A percentile compares a stretch with the other conserved stretches of the same genome.
phyloP scores from a whole-genome alignment of 1,140 invertebrate genomes.

The Zophobas atratus region DNA sequence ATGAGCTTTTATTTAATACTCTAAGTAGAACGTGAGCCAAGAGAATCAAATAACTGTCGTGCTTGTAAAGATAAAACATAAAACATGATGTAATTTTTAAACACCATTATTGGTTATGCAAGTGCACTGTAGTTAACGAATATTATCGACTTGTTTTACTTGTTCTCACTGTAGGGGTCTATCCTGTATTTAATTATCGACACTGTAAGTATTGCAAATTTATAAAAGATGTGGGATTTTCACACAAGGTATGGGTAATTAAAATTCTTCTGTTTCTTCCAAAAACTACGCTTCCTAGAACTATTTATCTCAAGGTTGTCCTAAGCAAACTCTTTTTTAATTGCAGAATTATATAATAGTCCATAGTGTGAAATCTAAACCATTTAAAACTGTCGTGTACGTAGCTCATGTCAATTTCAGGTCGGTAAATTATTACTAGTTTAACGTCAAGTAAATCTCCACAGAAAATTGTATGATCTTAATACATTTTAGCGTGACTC shows the following conservation, averaged over 20 bases:
- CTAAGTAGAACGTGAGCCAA: too few species aligned
- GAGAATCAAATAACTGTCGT: not conserved
- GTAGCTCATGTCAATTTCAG: not conserved
- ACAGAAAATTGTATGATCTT: conserved; percentile 1
- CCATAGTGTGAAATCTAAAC: not conserved
- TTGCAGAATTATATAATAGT: not conserved
- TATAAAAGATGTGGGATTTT: not conserved
- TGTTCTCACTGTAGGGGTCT: not conserved
- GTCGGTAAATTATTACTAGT: not conserved
- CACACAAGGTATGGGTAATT: too few species aligned
- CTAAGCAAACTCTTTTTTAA: conserved; percentile 1
- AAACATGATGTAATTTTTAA: conserved; percentile 6
- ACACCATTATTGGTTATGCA: not conserved
- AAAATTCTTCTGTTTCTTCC: too few species aligned
- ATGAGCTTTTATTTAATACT: too few species aligned
- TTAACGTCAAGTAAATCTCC: conserved; percentile 6
- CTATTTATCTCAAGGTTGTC: conserved; percentile 2
- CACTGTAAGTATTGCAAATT: not conserved
- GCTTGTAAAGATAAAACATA: not conserved
- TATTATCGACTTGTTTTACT: conserved; percentile 1
- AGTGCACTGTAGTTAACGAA: not conserved
- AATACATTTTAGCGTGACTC: conserved; percentile 25
- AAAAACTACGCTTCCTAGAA: not conserved
- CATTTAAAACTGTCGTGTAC: not conserved
- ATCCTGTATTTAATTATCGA: not conserved